phyloP scores from a whole-genome alignment of 2,797 vertebrate species.

The Enteromius unitaeniatus region DNA sequence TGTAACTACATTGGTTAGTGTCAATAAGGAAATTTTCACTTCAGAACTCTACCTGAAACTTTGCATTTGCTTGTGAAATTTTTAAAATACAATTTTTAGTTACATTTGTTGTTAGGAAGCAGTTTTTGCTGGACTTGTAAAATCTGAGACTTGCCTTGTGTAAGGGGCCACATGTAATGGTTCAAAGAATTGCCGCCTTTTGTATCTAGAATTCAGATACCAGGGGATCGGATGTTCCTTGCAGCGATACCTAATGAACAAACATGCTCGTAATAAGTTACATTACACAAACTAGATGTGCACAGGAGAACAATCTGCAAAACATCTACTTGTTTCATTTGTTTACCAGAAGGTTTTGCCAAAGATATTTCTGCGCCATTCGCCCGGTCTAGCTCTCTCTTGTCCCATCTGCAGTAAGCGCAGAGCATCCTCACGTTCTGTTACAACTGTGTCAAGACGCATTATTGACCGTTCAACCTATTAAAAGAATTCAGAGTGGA shows the following conservation, averaged over 20 bases:
- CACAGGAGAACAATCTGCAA: neutral
- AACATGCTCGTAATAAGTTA: neutral
- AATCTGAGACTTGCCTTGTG: conserved; percentile 78
- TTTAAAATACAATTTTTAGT: too few relatives aligned
- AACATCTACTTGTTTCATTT: neutral
- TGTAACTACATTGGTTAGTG: neutral
- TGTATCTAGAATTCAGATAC: conserved; percentile 89
- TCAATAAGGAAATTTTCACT: neutral
- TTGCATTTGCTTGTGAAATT: neutral
- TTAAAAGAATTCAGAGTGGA: neutral
- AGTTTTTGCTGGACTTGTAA: neutral
- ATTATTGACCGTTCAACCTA: conserved; percentile 89
- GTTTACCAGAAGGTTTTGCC: conserved; percentile 88
- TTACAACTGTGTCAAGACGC: conserved; percentile 86
- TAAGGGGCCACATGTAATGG: conserved; percentile 83
- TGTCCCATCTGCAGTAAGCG: conserved; percentile 94
- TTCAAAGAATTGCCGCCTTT: conserved; percentile 85
- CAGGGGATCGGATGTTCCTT: conserved; percentile 93
- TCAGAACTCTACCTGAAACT: neutral
- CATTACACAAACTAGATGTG: neutral
- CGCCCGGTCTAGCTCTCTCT: conserved; percentile 87
- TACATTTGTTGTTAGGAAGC: neutral
- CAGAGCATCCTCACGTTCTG: conserved; percentile 89
- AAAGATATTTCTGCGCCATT: conserved; percentile 88
- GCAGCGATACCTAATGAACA: conserved; percentile 84